Percentiles rank a stretch among this genome's conserved stretches.
Evolutionary conservation across 2,888 invertebrate genomes (phyloP).

Genomic region (Cephalotes varians): DNA sequence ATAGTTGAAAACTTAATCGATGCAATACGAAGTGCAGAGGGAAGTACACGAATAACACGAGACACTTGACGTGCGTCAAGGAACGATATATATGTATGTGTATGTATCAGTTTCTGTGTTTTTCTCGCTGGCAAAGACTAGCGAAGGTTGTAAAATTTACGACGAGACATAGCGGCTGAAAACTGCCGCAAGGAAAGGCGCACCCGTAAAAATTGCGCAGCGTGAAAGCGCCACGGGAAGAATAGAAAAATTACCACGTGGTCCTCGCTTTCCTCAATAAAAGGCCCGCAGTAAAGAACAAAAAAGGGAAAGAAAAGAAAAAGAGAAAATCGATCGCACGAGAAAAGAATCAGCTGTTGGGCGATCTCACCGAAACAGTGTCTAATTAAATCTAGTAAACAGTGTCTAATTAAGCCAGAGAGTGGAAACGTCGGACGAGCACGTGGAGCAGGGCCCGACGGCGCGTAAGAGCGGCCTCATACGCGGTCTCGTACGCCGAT

Average conservation of each 20-base stretch:
- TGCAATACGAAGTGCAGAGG: not conserved
- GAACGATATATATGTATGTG: not conserved
- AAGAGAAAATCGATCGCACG: not conserved
- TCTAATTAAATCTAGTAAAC: not conserved
- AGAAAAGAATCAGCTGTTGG: not conserved
- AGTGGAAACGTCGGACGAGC: slow-evolving; percentile 69
- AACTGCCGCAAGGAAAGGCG: slow-evolving; percentile 6
- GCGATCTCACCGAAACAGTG: not conserved
- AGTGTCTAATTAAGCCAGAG: slow-evolving; percentile 55
- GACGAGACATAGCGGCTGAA: not conserved
- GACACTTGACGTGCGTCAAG: slow-evolving; percentile 8
- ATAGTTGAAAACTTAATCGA: slow-evolving; percentile 12
- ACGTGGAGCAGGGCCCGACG: slow-evolving; percentile 53
- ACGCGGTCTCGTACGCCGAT: slow-evolving; percentile 76
- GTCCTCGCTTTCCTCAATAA: not conserved
- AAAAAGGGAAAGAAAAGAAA: not conserved
- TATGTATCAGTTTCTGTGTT: not conserved
- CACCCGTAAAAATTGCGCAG: slow-evolving; percentile 10
- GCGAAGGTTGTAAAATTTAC: slow-evolving; percentile 27
- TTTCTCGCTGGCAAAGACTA: not conserved
- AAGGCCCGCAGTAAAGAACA: not conserved
- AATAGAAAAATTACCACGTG: not conserved
- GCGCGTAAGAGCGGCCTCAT: slow-evolving; percentile 64
- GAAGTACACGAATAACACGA: slow-evolving; percentile 2
- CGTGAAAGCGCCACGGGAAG: not conserved